These are phyloP conservation scores for Epinotia bilunana DNA, from an alignment of 2,888 invertebrate genomes.

Conservation along the genomic window DNA sequence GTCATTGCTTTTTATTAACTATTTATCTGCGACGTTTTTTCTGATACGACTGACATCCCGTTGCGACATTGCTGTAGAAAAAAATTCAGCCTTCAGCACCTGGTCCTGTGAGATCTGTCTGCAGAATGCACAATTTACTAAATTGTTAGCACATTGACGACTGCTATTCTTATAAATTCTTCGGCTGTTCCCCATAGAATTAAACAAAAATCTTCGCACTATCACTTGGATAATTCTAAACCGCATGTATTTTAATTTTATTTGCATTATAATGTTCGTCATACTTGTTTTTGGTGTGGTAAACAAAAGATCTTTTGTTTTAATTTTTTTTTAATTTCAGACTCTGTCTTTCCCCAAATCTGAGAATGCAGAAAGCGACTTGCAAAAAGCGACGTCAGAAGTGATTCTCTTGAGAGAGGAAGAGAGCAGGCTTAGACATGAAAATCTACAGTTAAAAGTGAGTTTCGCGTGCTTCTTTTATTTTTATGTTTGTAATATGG, in stretches of 20 bases:
- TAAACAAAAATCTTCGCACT: background rate
- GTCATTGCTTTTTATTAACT: background rate
- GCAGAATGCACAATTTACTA: background rate
- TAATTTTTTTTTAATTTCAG: slow-evolving; percentile 63
- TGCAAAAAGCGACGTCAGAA: slow-evolving; percentile 89
- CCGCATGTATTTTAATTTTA: slow-evolving; percentile 28
- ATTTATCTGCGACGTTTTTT: background rate
- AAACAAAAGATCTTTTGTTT: slow-evolving; percentile 37
- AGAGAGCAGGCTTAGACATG: slow-evolving; percentile 91
- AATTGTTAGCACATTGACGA: background rate
- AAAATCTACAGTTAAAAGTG: slow-evolving; percentile 94
- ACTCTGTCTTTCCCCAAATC: slow-evolving; percentile 69
- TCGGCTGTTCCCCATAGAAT: background rate
- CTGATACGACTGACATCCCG: slow-evolving; percentile 6
- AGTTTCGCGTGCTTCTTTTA: slow-evolving; percentile 53
- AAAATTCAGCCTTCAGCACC: background rate
- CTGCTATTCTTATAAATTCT: background rate
- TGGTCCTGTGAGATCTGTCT: background rate
- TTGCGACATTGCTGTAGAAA: background rate
- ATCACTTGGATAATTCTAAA: background rate
- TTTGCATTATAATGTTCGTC: slow-evolving; percentile 12
- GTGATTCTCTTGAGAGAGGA: slow-evolving; percentile 91
- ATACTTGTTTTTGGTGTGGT: slow-evolving; percentile 22
- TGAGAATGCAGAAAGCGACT: slow-evolving; percentile 74
- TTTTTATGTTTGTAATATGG: slow-evolving; percentile 9